Evolutionary conservation across 2,113 vertebrate species (phyloP).

Genomic region (Caretta caretta): DNA sequence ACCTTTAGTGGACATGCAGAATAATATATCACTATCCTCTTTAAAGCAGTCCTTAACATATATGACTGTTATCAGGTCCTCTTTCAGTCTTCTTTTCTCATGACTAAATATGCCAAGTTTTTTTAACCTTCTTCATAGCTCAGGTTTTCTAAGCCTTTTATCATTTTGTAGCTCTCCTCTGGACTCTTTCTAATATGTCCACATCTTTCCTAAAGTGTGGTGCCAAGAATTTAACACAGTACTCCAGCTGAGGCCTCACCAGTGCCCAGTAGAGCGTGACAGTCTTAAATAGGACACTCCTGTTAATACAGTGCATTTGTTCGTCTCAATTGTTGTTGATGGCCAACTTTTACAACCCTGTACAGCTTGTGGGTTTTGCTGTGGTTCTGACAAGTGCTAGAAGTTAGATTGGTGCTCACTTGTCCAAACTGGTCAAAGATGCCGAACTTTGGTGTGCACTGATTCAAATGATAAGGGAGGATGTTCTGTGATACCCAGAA

Average conservation of each 20-base stretch:
- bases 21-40: too few species aligned
- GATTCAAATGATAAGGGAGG: background rate
- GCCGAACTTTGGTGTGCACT: background rate
- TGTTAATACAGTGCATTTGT: background rate
- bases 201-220: background rate
- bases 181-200: background rate
- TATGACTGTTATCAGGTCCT: background rate
- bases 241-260: background rate
- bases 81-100: background rate
- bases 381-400: background rate
- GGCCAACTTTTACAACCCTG: background rate
- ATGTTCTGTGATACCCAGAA: background rate
- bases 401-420: background rate
- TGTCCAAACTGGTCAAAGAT: conserved; percentile 13
- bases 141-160: background rate
- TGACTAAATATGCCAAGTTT: background rate
- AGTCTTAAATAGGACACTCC: background rate
- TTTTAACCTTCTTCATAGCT: background rate
- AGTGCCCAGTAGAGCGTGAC: background rate
- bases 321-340: background rate
- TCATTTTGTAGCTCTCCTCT: background rate
- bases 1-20: too few species aligned
- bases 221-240: background rate
- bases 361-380: background rate
- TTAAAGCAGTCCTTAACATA: too few species aligned